Conservation (phyloP, 2,888 invertebrate species). For the Leptarthrus brevirostris region DNA sequence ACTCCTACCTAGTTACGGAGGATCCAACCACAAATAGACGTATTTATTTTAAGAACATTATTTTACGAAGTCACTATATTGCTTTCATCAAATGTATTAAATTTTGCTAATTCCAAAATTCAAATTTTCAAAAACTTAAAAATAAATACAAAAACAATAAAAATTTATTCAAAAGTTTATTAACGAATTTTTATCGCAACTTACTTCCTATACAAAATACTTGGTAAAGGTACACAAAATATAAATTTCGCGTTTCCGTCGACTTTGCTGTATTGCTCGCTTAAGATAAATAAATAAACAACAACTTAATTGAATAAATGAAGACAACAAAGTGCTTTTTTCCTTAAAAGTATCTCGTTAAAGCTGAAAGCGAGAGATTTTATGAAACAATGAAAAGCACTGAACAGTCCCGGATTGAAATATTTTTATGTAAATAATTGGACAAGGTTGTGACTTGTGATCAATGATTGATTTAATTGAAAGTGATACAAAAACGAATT, state of each 20-base stretch:
- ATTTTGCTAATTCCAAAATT: no score
- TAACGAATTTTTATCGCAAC: conserved; percentile 43
- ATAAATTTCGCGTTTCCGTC: conserved; percentile 35
- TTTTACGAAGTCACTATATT: no score
- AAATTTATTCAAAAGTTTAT: conserved; percentile 28
- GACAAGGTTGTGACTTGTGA: conserved; percentile 1
- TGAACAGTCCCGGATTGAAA: conserved; percentile 12
- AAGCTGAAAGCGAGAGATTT: neutral
- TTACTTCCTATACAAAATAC: conserved; percentile 25
- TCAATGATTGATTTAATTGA: conserved; percentile 7
- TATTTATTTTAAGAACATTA: no score
- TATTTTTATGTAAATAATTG: conserved; percentile 2
- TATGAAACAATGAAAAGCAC: neutral
- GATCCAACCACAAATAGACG: no score
- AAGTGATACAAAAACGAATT: conserved; percentile 18
- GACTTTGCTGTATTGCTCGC: conserved; percentile 44
- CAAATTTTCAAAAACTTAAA: neutral
- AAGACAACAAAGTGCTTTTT: conserved; percentile 4
- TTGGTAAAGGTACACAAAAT: conserved; percentile 41
- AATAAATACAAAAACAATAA: neutral
- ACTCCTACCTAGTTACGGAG: no score
- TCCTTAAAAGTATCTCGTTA: neutral
- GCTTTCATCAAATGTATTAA: no score
- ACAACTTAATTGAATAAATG: conserved; percentile 4
- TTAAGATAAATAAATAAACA: conserved; percentile 8